Evolutionary conservation across 2,113 vertebrate genomes (phyloP).

Genomic region (Myocastor coypus): DNA sequence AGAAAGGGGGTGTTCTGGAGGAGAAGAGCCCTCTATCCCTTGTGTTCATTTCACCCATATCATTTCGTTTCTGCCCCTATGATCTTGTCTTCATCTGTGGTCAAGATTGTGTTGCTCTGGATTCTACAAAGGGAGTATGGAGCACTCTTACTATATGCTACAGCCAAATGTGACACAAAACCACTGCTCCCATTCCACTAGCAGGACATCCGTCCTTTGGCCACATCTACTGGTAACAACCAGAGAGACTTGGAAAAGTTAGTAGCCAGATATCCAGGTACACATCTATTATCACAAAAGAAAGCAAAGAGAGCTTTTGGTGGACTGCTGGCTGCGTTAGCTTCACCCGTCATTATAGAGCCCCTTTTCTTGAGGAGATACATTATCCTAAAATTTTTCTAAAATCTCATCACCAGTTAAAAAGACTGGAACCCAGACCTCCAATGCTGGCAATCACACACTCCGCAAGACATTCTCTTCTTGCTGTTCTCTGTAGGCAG

Average conservation of each 20-base stretch:
- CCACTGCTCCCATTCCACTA: background rate
- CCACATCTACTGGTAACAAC: background rate
- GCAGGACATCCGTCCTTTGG: background rate
- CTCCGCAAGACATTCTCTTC: background rate
- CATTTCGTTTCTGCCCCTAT: background rate
- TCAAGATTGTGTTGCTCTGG: background rate
- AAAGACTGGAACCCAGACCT: background rate
- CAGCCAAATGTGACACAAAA: background rate
- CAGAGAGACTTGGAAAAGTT: background rate
- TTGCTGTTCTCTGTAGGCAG: background rate
- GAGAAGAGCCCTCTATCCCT: background rate
- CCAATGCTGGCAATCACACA: background rate
- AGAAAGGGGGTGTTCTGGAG: background rate
- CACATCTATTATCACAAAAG: background rate
- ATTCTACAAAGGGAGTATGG: background rate
- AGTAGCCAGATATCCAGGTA: background rate
- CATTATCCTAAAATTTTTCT: background rate
- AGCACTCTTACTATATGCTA: background rate
- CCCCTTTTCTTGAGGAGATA: background rate
- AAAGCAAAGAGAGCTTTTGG: background rate
- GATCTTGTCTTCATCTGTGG: background rate
- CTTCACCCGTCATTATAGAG: background rate
- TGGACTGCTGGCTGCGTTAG: background rate
- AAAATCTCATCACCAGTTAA: background rate
- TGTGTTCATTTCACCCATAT: background rate